phyloP scores from a whole-genome alignment of 1,140 invertebrate genomes.

The Charaxes varanes region DNA sequence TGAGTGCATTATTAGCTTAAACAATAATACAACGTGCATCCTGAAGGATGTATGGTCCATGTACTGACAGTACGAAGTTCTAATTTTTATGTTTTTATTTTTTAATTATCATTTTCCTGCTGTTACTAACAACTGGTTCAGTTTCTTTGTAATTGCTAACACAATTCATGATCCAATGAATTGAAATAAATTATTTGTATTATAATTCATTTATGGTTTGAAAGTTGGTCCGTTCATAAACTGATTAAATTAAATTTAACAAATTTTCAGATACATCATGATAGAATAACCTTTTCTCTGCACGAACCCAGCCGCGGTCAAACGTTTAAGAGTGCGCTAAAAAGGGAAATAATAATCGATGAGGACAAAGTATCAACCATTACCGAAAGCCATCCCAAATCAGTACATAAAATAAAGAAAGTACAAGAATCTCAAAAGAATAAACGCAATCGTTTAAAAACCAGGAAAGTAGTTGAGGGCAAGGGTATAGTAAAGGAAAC shows the following conservation, averaged over 20 bases:
- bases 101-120: no score
- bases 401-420: slow-evolving; percentile 27
- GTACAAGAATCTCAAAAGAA: slow-evolving; percentile 22
- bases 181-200: no score
- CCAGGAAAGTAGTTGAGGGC: slow-evolving; percentile 37
- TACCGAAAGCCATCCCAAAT: slow-evolving; percentile 18
- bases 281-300: slow-evolving; percentile 59
- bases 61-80: no score
- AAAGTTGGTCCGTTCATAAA: no score
- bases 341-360: slow-evolving; percentile 40
- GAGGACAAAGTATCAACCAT: slow-evolving; percentile 20
- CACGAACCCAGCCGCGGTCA: slow-evolving; percentile 58
- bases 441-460: slow-evolving; percentile 33
- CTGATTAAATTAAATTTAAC: slow-evolving; percentile 3
- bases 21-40: no score
- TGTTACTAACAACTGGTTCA: no score
- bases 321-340: slow-evolving; percentile 60
- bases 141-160: no score
- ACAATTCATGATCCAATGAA: no score
- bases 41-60: no score
- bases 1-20: no score
- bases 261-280: slow-evolving; percentile 53
- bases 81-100: no score
- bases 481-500: slow-evolving; percentile 49
- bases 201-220: no score